phyloP scores from a whole-genome alignment of 2,113 vertebrate genomes.

The Malurus cyaneus region DNA sequence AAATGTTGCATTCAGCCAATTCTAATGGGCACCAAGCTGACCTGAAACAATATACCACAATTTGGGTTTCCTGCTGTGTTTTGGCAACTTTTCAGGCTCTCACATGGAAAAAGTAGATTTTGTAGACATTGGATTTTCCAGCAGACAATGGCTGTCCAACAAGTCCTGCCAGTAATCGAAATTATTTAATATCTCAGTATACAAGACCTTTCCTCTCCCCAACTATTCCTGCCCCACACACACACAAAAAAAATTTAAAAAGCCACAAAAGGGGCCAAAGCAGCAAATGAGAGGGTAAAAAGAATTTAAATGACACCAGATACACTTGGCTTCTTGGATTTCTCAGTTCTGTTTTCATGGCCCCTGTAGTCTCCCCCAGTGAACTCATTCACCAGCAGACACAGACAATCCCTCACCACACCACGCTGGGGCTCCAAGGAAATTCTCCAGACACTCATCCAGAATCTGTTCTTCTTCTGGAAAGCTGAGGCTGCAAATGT shows the following conservation, averaged over 20 bases:
- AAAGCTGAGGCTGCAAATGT: neutral
- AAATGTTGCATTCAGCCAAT: neutral
- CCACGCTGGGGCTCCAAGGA: neutral
- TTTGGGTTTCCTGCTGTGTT: neutral
- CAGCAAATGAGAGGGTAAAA: neutral
- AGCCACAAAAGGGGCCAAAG: neutral
- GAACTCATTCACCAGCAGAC: neutral
- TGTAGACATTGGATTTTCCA: neutral
- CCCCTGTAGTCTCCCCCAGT: neutral
- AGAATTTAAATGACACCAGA: neutral
- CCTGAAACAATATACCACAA: neutral
- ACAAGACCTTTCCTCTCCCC: neutral
- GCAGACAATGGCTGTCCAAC: neutral
- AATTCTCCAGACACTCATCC: neutral
- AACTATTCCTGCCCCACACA: rapidly evolving
- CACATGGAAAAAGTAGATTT: neutral
- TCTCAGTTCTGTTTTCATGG: neutral
- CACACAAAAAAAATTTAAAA: neutral
- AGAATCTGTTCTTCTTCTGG: neutral
- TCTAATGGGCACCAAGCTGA: neutral
- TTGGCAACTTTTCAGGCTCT: neutral
- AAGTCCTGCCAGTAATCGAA: neutral
- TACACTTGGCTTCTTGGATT: neutral
- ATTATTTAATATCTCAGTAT: neutral
- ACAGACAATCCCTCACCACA: neutral